Conservation (phyloP, 2,113 vertebrate species). For the Rhynchomys soricoides region DNA sequence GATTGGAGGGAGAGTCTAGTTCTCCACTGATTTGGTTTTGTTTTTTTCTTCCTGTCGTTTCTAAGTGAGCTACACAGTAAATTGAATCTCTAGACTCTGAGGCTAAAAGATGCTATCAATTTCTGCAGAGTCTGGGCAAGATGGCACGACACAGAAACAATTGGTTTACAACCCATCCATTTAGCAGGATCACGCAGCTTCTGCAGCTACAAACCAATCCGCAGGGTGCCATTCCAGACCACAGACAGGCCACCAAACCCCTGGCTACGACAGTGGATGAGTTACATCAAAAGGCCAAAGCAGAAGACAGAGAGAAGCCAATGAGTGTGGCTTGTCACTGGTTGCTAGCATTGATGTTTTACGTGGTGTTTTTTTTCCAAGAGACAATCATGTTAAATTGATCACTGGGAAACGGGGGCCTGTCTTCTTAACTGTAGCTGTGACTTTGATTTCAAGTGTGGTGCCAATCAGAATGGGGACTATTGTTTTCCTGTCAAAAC, state of each 20-base stretch:
- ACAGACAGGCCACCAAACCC: neutral
- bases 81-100: conserved; percentile 33
- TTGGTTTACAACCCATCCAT: neutral
- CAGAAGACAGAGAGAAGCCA: neutral
- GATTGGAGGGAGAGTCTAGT: neutral
- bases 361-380: neutral
- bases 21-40: conserved; percentile 47
- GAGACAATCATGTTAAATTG: conserved; percentile 28
- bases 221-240: accelerated
- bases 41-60: neutral
- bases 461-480: conserved; percentile 13
- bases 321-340: neutral
- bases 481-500: conserved; percentile 55
- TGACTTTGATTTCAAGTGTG: conserved; percentile 51
- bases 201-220: neutral
- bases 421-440: neutral
- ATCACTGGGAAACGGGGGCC: conserved; percentile 34
- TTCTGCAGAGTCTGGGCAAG: neutral
- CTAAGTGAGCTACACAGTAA: conserved; percentile 47
- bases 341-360: accelerated
- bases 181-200: too few species aligned
- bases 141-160: neutral
- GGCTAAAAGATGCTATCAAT: conserved; percentile 24
- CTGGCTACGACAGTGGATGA: neutral
- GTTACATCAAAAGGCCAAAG: neutral